Conservation (phyloP, 1,140 invertebrate genomes). For the Periplaneta americana region DNA sequence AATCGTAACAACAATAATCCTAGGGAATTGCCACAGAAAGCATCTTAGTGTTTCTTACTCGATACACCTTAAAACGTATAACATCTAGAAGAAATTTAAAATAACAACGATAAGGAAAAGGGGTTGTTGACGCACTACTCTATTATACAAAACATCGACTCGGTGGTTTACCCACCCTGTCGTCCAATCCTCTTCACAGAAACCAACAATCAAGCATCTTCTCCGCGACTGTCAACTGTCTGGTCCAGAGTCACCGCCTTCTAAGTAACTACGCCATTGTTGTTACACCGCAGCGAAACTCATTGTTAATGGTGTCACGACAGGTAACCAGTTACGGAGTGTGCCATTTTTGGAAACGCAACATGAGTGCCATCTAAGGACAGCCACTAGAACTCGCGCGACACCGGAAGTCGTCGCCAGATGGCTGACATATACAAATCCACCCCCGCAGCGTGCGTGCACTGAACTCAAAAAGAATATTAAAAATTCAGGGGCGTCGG, state of each 20-base stretch:
- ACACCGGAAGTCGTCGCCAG: neutral
- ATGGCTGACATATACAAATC: neutral
- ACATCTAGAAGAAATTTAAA: too few relatives aligned
- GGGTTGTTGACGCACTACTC: too few relatives aligned
- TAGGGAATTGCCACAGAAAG: too few relatives aligned
- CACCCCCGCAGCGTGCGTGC: neutral
- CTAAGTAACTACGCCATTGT: neutral
- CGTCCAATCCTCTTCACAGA: neutral
- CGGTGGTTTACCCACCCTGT: neutral
- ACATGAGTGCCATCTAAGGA: neutral
- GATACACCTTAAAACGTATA: too few relatives aligned
- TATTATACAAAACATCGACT: neutral
- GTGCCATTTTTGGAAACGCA: neutral
- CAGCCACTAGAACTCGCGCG: neutral
- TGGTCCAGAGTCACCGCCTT: neutral
- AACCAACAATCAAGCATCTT: neutral
- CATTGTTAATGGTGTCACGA: neutral
- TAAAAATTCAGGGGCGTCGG: neutral
- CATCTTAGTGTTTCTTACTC: too few relatives aligned
- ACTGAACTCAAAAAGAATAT: neutral
- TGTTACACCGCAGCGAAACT: neutral
- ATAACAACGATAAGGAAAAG: too few relatives aligned
- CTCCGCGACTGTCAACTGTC: neutral
- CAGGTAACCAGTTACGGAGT: neutral
- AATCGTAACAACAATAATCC: too few relatives aligned